Evolutionary conservation across 1,140 invertebrate genomes (phyloP).

Genomic region (Portunus trituberculatus): DNA sequence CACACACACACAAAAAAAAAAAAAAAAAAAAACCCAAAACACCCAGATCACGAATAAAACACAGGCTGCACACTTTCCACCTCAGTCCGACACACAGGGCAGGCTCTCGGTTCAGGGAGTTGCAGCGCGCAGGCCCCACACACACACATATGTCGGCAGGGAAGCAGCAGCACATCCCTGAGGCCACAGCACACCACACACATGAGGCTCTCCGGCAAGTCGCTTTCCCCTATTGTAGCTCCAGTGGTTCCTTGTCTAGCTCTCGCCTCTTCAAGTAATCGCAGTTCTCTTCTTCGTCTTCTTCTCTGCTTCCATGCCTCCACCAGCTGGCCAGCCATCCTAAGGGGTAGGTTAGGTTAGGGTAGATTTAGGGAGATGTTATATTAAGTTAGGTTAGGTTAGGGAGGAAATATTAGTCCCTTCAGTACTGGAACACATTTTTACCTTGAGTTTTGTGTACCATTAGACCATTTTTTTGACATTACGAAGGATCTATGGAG

Average conservation of each 20-base stretch:
- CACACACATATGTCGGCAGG: constrained; percentile 62
- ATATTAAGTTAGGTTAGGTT: too few species aligned
- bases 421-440: too few species aligned
- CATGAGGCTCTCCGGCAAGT: constrained; percentile 70
- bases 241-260: neutral
- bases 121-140: constrained; percentile 60
- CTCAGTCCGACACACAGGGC: constrained; percentile 64
- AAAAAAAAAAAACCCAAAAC: neutral
- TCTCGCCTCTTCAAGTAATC: constrained; percentile 57
- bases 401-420: too few species aligned
- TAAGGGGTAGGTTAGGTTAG: neutral
- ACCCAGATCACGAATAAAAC: constrained; percentile 24
- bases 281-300: constrained; percentile 13
- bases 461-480: too few species aligned
- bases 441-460: too few species aligned
- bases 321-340: constrained; percentile 33
- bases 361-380: too few species aligned
- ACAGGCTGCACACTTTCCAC: constrained; percentile 66
- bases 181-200: constrained; percentile 64
- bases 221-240: neutral
- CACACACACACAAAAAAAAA: too few species aligned
- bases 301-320: constrained; percentile 25
- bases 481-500: too few species aligned
- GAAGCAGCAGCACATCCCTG: constrained; percentile 62
- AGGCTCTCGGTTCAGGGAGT: constrained; percentile 36